Evolutionary conservation across 2,888 invertebrate genomes (phyloP).

Genomic region (Dusona sp.): DNA sequence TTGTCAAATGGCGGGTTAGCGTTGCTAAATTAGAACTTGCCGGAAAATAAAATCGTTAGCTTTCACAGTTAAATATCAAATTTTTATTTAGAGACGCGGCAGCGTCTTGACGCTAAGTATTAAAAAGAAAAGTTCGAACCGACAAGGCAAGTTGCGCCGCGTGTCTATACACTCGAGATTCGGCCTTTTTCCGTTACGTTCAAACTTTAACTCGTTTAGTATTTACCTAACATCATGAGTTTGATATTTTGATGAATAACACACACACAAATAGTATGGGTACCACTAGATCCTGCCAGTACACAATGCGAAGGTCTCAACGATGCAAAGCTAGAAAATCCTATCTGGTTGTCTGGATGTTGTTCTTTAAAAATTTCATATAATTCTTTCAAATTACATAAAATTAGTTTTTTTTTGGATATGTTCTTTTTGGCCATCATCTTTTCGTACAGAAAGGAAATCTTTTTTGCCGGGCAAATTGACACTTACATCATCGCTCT

Average conservation of each 20-base stretch:
- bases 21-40: background rate
- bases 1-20: background rate
- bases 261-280: slow-evolving; percentile 30
- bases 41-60: background rate
- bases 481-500: slow-evolving; percentile 2
- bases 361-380: slow-evolving; percentile 14
- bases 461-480: slow-evolving; percentile 41
- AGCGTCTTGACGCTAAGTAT: too few species aligned
- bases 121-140: too few species aligned
- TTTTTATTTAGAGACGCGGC: too few species aligned
- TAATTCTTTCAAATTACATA: slow-evolving; percentile 38
- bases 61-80: too few species aligned
- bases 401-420: slow-evolving; percentile 30
- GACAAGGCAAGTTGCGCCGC: too few species aligned
- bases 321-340: slow-evolving; percentile 28
- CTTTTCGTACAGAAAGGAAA: slow-evolving; percentile 27
- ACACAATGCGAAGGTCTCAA: slow-evolving; percentile 11
- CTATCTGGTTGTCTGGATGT: background rate
- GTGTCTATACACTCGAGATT: too few species aligned
- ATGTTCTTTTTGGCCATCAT: slow-evolving; percentile 7
- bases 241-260: slow-evolving; percentile 34
- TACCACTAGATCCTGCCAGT: slow-evolving; percentile 15
- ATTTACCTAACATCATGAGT: slow-evolving; percentile 34
- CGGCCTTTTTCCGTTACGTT: too few species aligned
- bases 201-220: too few species aligned